Conservation (phyloP, 1,140 invertebrate genomes). For the Ostrea edulis region DNA sequence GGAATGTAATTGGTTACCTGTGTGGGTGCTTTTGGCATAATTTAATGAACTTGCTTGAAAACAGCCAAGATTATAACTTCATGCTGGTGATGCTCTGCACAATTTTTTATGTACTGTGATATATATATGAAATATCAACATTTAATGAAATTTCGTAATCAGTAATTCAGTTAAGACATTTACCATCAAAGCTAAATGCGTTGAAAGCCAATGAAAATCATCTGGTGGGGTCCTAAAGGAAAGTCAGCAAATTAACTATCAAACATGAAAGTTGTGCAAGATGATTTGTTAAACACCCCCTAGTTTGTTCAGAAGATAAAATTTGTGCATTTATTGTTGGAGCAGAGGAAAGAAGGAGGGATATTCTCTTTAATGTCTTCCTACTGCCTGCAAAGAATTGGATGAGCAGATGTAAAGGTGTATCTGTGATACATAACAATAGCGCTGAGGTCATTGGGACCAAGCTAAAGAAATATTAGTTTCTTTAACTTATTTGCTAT, state of each 20-base stretch:
- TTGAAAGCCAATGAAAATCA: background rate
- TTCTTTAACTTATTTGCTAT: background rate
- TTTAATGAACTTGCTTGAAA: background rate
- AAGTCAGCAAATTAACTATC: background rate
- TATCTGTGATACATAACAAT: background rate
- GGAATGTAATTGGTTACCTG: constrained; percentile 1
- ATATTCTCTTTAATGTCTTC: constrained; percentile 6
- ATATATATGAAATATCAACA: background rate
- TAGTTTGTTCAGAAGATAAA: constrained; percentile 25
- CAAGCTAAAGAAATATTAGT: background rate
- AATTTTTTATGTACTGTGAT: background rate
- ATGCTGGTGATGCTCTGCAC: background rate
- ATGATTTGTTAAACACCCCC: constrained; percentile 22
- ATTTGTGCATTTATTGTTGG: background rate
- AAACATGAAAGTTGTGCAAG: constrained; percentile 1
- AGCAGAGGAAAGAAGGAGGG: background rate
- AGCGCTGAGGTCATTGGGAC: background rate
- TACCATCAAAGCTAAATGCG: background rate
- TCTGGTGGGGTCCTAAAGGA: background rate
- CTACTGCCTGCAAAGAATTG: background rate
- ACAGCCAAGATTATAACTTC: background rate
- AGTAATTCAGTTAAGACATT: background rate
- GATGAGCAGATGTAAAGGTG: constrained; percentile 28
- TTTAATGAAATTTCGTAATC: background rate
- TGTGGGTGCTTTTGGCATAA: background rate